Conservation (phyloP, 1,140 invertebrate species). For the Anastatus disparis region DNA sequence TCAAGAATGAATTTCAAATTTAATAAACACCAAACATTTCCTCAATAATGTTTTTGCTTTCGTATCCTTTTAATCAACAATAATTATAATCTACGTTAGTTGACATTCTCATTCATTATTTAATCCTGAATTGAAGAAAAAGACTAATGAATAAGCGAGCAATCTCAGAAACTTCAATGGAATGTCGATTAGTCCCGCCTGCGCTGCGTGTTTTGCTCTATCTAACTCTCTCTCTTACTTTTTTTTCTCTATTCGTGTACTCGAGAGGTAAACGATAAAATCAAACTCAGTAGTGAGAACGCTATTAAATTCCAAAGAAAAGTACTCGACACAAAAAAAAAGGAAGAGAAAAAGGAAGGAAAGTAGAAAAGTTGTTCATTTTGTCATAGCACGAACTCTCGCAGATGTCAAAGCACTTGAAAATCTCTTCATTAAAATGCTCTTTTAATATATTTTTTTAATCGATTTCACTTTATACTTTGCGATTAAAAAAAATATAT, state of each 20-base stretch:
- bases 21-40: too few species aligned
- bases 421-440: background rate
- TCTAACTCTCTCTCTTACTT: background rate
- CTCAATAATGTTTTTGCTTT: too few species aligned
- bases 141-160: background rate
- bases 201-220: background rate
- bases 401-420: background rate
- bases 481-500: too few species aligned
- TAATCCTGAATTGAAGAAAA: too few species aligned
- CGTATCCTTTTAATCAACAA: too few species aligned
- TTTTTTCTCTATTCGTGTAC: background rate
- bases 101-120: too few species aligned
- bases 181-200: background rate
- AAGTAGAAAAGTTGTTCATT: background rate
- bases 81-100: too few species aligned
- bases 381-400: background rate
- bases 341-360: too few species aligned
- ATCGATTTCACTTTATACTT: background rate
- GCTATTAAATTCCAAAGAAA: slow-evolving; percentile 35
- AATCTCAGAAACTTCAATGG: background rate
- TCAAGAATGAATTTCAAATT: too few species aligned
- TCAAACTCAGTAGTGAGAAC: slow-evolving; percentile 6
- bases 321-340: background rate
- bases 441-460: background rate
- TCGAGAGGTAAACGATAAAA: background rate